Evolutionary conservation across 2,888 invertebrate species (phyloP).

Genomic region (Pantelozetes paolii): DNA sequence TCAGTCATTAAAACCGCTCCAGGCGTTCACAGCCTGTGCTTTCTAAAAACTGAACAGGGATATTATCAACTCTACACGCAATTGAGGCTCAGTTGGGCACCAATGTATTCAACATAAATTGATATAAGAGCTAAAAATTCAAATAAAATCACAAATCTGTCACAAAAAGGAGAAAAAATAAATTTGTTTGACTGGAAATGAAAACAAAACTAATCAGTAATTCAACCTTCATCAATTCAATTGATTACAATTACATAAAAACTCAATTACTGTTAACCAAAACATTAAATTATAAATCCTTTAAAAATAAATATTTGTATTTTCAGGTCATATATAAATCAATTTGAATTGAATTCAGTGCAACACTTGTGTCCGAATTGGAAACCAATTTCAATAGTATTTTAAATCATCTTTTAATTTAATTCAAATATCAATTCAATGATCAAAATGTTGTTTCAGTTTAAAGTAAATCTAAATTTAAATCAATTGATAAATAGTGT

Average conservation of each 20-base stretch:
- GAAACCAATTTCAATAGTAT: no score
- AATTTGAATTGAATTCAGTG: no score
- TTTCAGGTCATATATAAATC: no score
- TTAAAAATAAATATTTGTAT: no score
- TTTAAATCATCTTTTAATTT: no score
- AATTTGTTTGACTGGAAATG: neutral
- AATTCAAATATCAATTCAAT: neutral
- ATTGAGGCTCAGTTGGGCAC: neutral
- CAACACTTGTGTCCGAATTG: no score
- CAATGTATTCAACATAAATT: neutral
- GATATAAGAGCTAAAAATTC: neutral
- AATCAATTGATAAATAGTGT: neutral
- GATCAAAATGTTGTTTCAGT: neutral
- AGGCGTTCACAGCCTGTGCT: neutral
- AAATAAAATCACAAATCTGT: neutral
- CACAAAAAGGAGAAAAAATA: neutral
- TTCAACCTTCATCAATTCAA: slow-evolving; percentile 22
- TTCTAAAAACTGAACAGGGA: neutral
- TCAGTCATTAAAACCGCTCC: neutral
- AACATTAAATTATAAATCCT: neutral
- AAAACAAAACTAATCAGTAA: neutral
- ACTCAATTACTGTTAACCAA: neutral
- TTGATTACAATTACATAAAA: slow-evolving; percentile 31
- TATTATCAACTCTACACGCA: neutral
- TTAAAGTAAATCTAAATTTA: slow-evolving; percentile 9